phyloP scores from a whole-genome alignment of 1,140 invertebrate genomes.

The Drosophila subpulchrella region DNA sequence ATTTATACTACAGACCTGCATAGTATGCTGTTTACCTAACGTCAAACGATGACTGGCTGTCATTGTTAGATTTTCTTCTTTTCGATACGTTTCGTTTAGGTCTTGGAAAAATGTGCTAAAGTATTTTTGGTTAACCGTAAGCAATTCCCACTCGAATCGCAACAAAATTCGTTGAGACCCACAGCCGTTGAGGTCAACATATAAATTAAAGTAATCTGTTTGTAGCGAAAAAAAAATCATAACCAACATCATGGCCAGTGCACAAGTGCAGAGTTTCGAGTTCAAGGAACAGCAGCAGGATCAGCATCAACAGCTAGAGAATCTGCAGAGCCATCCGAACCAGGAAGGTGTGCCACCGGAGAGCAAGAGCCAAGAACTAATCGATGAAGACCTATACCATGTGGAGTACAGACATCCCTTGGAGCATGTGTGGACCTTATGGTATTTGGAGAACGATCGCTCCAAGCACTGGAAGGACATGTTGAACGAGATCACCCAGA shows the following conservation, averaged over 20 bases:
- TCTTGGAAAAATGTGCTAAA: slow-evolving; percentile 45
- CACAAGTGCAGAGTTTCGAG: slow-evolving; percentile 35
- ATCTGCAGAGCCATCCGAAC: neutral
- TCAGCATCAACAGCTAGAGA: slow-evolving; percentile 13
- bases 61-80: slow-evolving; percentile 40
- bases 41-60: neutral
- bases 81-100: slow-evolving; percentile 51
- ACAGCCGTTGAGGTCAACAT: slow-evolving; percentile 6
- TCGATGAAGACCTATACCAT: slow-evolving; percentile 36
- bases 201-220: slow-evolving; percentile 23
- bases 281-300: slow-evolving; percentile 4
- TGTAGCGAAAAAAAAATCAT: neutral
- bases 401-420: slow-evolving; percentile 92
- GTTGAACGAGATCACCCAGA: slow-evolving; percentile 95
- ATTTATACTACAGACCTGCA: slow-evolving; percentile 15
- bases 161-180: slow-evolving; percentile 37
- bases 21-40: neutral
- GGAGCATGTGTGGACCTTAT: slow-evolving; percentile 97
- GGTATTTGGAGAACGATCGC: slow-evolving; percentile 98
- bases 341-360: neutral
- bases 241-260: slow-evolving; percentile 48
- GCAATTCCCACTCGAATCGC: slow-evolving; percentile 32
- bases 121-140: slow-evolving; percentile 48
- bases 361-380: neutral
- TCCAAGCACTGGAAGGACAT: slow-evolving; percentile 96